Evolutionary conservation across 2,113 vertebrate species (phyloP).

Genomic region (Brienomyrus longianalis): DNA sequence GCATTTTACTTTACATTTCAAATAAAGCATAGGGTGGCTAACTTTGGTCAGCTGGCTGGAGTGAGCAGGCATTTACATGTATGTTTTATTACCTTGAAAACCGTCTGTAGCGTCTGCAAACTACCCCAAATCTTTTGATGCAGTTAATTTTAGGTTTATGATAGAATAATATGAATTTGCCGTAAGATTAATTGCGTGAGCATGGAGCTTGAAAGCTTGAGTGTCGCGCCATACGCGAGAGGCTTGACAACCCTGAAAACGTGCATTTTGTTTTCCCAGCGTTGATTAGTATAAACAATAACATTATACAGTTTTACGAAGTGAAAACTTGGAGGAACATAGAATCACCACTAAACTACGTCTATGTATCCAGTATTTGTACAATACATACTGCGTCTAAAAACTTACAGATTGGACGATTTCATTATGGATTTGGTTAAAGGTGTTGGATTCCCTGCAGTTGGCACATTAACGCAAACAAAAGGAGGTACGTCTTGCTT

Average conservation of each 20-base stretch:
- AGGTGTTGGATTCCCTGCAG: background rate
- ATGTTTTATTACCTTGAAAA: too few species aligned
- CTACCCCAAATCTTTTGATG: too few species aligned
- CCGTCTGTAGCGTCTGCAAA: too few species aligned
- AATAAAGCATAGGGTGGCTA: background rate
- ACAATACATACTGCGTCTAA: background rate
- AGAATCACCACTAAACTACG: background rate
- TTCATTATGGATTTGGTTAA: background rate
- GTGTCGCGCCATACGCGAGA: background rate
- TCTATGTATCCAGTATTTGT: background rate
- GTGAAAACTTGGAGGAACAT: background rate
- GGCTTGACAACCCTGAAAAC: background rate
- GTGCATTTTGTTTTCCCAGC: too few species aligned
- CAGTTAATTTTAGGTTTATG: background rate
- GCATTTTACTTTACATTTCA: background rate
- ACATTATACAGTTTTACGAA: background rate
- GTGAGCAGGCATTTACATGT: too few species aligned
- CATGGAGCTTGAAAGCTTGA: too few species aligned
- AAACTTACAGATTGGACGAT: background rate
- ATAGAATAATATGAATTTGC: background rate
- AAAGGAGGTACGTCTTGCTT: too few species aligned
- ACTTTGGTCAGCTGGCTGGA: background rate
- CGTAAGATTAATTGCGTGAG: background rate
- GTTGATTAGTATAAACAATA: background rate
- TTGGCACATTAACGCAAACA: background rate